A percentile compares a stretch with the other conserved stretches of the same genome.
Conservation (phyloP, 2,113 vertebrate genomes). For the Catharus fuscescens region DNA sequence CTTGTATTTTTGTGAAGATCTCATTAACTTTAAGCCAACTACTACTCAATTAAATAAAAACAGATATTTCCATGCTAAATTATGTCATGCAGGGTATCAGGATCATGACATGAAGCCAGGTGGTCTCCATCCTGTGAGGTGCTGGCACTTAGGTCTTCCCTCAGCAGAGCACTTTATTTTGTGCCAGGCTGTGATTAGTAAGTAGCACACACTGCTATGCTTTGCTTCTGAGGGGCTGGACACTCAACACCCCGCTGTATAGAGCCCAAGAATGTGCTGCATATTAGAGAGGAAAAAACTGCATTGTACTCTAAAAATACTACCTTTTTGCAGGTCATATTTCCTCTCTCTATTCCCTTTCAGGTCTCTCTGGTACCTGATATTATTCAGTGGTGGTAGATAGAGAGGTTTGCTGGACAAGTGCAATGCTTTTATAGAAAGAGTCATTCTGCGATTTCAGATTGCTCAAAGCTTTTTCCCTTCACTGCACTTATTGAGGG, state of each 20-base stretch:
- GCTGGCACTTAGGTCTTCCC: not conserved
- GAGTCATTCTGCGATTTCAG: not conserved
- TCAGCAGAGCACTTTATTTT: not conserved
- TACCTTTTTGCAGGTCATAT: not conserved
- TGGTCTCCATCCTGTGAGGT: not conserved
- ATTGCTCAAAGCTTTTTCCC: conserved; percentile 34
- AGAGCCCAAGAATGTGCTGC: not conserved
- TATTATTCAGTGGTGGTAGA: not conserved
- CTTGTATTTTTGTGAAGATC: not conserved
- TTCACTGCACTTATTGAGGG: not conserved
- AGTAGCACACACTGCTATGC: not conserved
- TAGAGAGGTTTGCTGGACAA: not conserved
- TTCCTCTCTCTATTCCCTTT: not conserved
- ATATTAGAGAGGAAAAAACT: not conserved
- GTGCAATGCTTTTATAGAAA: not conserved
- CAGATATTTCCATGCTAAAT: not conserved
- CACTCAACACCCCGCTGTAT: accelerated
- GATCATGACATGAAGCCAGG: not conserved
- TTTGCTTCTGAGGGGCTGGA: not conserved
- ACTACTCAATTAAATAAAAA: not conserved
- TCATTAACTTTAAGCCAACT: not conserved
- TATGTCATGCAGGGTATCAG: not conserved
- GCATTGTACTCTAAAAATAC: not conserved
- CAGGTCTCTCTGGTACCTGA: not conserved
- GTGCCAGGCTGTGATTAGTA: not conserved